These are phyloP conservation scores for Heliothis subflexa DNA, from an alignment of 1,140 invertebrate species.

Conservation along the genomic window DNA sequence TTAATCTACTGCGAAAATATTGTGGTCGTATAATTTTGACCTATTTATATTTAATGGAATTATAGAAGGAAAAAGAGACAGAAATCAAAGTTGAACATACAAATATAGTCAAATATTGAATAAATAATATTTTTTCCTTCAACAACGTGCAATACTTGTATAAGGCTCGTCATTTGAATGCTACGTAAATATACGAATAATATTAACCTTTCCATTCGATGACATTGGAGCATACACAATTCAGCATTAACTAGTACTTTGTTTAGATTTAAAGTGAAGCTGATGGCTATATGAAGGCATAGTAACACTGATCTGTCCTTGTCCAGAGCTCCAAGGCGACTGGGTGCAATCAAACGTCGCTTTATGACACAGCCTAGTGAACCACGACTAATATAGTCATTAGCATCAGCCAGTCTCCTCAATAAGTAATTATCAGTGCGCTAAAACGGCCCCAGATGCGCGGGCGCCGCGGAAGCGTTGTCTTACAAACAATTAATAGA, in stretches of 20 bases:
- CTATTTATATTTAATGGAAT: conserved; percentile 26
- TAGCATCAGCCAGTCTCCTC: conserved; percentile 20
- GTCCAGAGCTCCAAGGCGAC: conserved; percentile 17
- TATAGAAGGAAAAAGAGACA: conserved; percentile 7
- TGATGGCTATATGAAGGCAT: conserved; percentile 17
- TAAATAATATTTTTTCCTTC: conserved; percentile 7
- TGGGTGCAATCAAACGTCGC: conserved; percentile 26
- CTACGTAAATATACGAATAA: not conserved
- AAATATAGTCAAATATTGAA: not conserved
- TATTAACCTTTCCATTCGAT: conserved; percentile 10
- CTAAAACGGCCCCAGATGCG: conserved; percentile 44
- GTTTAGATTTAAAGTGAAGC: not conserved
- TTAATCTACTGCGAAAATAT: not conserved
- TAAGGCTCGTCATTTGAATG: not conserved
- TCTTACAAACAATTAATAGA: conserved; percentile 58
- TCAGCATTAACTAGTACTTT: conserved; percentile 5
- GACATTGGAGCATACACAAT: conserved; percentile 2
- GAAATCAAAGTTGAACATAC: not conserved
- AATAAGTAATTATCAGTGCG: conserved; percentile 35
- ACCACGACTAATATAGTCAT: conserved; percentile 43
- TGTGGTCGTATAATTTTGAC: conserved; percentile 33
- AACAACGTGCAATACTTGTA: not conserved
- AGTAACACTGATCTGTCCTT: conserved; percentile 19
- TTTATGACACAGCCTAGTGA: conserved; percentile 36
- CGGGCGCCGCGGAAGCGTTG: conserved; percentile 64